These are phyloP conservation scores for Neodiprion fabricii DNA, from an alignment of 1,140 invertebrate species.

Conservation along the genomic window DNA sequence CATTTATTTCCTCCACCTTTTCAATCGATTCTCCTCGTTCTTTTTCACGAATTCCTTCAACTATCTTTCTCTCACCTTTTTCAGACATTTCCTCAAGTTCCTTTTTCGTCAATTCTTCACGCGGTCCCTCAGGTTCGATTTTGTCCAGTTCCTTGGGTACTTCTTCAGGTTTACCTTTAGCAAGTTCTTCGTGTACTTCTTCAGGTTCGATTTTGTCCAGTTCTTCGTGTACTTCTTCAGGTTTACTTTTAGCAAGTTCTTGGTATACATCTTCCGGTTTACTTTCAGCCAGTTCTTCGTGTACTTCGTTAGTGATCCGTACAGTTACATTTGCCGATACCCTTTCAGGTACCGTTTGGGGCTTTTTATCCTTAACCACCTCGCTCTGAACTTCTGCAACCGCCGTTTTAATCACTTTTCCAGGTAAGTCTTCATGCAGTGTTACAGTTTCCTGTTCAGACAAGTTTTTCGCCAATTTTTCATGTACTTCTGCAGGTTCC, in stretches of 20 bases:
- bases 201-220: conserved; percentile 2
- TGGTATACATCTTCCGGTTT: background rate
- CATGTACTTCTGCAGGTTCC: background rate
- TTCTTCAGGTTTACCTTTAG: background rate
- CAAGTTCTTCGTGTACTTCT: background rate
- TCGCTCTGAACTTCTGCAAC: background rate
- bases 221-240: conserved; percentile 17
- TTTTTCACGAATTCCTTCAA: background rate
- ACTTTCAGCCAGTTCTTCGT: background rate
- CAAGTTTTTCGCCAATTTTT: background rate
- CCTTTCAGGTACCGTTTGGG: background rate
- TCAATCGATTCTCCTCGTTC: background rate
- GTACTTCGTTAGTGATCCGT: background rate
- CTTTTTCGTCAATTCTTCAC: background rate
- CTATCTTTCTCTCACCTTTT: background rate
- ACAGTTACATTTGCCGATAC: background rate
- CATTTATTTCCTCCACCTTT: conserved; percentile 6
- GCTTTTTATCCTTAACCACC: background rate
- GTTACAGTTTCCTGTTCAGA: background rate
- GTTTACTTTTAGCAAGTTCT: background rate
- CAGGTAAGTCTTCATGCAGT: background rate
- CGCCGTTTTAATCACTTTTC: background rate
- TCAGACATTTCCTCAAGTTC: conserved; percentile 9
- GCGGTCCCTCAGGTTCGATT: conserved; percentile 5
- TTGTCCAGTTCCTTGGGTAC: conserved; percentile 14